These are phyloP conservation scores for Tupaia tana DNA, from an alignment of 2,113 vertebrate species.

Conservation along the genomic window DNA sequence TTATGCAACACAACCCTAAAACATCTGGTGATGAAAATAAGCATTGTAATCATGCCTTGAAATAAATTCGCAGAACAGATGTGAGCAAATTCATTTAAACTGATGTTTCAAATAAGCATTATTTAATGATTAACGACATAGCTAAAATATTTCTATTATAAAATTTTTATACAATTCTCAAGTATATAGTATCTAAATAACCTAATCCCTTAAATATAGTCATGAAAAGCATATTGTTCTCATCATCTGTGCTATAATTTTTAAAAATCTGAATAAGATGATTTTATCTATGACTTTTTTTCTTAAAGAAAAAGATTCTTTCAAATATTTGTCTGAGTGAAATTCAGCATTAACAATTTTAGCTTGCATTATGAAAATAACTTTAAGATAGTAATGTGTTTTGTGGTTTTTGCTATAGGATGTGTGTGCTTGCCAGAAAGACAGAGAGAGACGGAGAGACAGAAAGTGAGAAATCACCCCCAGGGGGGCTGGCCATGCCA, in stretches of 20 bases:
- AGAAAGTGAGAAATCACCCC: too few species aligned
- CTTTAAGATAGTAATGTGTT: background rate
- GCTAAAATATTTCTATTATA: constrained; percentile 9
- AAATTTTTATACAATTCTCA: background rate
- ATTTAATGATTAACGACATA: background rate
- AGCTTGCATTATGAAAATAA: background rate
- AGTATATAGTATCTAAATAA: background rate
- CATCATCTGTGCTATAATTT: background rate
- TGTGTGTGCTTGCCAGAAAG: too few species aligned
- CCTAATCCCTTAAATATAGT: background rate
- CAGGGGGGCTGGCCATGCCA: too few species aligned
- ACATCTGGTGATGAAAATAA: background rate
- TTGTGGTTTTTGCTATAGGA: too few species aligned
- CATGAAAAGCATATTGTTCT: background rate
- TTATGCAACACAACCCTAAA: too few species aligned
- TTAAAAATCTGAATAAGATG: background rate
- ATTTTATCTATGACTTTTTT: background rate
- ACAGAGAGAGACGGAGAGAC: too few species aligned
- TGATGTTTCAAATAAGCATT: background rate
- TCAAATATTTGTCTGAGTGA: constrained; percentile 16
- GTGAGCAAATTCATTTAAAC: background rate
- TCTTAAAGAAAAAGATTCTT: background rate
- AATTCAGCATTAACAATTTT: background rate
- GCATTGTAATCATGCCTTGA: background rate
- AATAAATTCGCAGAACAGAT: background rate